These are phyloP conservation scores for Suricata suricatta DNA, from an alignment of 2,113 vertebrate genomes.

Conservation along the genomic window DNA sequence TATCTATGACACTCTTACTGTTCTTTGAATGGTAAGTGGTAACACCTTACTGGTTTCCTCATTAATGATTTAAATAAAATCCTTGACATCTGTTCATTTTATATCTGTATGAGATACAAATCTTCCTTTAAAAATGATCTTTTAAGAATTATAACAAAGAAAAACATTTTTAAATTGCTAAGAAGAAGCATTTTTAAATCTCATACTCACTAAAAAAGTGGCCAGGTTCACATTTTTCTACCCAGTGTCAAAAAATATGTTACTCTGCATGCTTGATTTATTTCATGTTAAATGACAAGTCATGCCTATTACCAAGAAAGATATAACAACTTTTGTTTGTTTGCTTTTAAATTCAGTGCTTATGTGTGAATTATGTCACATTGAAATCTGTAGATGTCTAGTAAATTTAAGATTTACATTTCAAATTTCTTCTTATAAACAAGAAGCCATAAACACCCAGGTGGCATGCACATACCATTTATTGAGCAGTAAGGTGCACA, in stretches of 20 bases:
- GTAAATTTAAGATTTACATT: conserved; percentile 30
- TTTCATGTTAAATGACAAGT: background rate
- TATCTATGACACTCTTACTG: background rate
- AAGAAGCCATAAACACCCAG: background rate
- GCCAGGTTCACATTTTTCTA: background rate
- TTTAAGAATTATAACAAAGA: conserved; percentile 30
- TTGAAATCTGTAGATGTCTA: background rate
- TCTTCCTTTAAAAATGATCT: background rate
- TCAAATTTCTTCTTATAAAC: background rate
- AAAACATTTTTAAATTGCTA: conserved; percentile 60
- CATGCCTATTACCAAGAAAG: conserved; percentile 19
- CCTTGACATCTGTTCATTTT: background rate
- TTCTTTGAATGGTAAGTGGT: background rate
- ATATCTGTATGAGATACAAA: background rate
- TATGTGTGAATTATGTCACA: background rate
- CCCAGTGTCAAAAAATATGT: conserved; percentile 73
- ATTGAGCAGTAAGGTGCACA: accelerated
- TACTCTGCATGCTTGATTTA: conserved; percentile 59
- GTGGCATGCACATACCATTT: background rate
- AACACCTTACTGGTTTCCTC: background rate
- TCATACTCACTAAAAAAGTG: conserved; percentile 65
- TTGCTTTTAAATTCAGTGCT: conserved; percentile 56
- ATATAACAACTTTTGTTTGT: background rate
- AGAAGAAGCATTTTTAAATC: conserved; percentile 38
- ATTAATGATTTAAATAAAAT: background rate